phyloP scores from a whole-genome alignment of 1,140 invertebrate genomes.

The Psilanteris sp. region DNA sequence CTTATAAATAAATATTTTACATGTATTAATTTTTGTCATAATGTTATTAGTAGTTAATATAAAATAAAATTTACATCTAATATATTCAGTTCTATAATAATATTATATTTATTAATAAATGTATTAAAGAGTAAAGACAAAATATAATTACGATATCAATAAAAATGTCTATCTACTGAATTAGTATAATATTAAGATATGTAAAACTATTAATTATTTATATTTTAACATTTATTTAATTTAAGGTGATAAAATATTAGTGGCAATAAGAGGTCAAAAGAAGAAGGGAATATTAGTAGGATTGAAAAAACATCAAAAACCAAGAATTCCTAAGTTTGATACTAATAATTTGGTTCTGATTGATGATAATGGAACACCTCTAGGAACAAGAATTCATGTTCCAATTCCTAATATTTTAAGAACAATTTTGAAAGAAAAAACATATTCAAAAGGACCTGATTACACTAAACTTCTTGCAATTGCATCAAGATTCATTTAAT shows the following conservation, averaged over 20 bases:
- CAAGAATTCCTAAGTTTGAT: slow-evolving; percentile 95
- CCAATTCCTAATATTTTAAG: slow-evolving; percentile 96
- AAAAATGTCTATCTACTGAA: too few species aligned
- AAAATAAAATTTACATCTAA: too few species aligned
- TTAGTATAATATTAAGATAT: too few species aligned
- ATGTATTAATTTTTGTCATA: too few species aligned
- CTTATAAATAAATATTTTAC: too few species aligned
- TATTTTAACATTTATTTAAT: neutral
- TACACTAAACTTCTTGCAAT: slow-evolving; percentile 97
- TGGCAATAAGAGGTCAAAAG: slow-evolving; percentile 98
- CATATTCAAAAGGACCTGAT: slow-evolving; percentile 91
- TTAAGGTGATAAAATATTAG: slow-evolving; percentile 90
- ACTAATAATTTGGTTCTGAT: slow-evolving; percentile 98
- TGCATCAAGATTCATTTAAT: slow-evolving; percentile 91
- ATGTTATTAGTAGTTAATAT: too few species aligned
- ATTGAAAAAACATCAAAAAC: slow-evolving; percentile 89
- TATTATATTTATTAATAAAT: too few species aligned
- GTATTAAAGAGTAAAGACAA: too few species aligned
- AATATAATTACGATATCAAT: too few species aligned
- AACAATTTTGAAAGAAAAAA: slow-evolving; percentile 91
- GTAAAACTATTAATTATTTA: too few species aligned
- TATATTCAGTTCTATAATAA: too few species aligned
- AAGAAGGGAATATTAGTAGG: slow-evolving; percentile 97
- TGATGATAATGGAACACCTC: slow-evolving; percentile 94
- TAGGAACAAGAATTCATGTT: slow-evolving; percentile 96